Percentiles rank a stretch among this genome's conserved stretches.
phyloP scores from a whole-genome alignment of 2,113 vertebrate genomes.

The Dicaeum eximium region DNA sequence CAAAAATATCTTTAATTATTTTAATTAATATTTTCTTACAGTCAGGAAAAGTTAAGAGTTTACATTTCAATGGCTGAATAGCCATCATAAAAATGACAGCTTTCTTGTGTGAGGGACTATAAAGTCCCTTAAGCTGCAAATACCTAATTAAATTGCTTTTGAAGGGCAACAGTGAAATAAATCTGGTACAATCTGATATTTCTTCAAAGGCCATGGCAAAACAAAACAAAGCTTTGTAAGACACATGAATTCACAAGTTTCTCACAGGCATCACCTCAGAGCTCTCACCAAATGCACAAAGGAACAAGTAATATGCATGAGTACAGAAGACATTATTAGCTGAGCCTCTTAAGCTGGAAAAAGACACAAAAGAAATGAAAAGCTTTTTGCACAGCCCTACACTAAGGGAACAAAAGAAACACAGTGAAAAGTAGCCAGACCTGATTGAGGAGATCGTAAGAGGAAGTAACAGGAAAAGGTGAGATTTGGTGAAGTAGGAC shows the following conservation, averaged over 20 bases:
- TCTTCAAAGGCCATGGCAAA: neutral
- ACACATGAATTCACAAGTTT: neutral
- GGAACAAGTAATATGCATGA: neutral
- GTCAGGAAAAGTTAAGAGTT: neutral
- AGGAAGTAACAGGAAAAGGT: neutral
- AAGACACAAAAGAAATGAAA: neutral
- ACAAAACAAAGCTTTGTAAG: neutral
- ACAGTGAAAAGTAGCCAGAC: neutral
- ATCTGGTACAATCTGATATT: neutral
- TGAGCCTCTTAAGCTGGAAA: neutral
- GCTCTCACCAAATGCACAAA: neutral
- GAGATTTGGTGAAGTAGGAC: neutral
- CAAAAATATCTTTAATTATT: neutral
- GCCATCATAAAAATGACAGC: neutral
- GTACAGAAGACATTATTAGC: neutral
- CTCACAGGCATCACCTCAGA: neutral
- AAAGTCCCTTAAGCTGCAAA: neutral
- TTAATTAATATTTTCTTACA: neutral
- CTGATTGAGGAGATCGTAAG: neutral
- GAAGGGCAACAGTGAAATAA: neutral
- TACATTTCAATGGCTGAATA: neutral
- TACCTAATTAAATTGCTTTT: neutral
- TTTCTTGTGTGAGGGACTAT: neutral
- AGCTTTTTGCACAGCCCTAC: neutral
- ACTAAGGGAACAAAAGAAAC: neutral